Conservation (phyloP, 2,888 invertebrate genomes). For the Heliconius ethilla region DNA sequence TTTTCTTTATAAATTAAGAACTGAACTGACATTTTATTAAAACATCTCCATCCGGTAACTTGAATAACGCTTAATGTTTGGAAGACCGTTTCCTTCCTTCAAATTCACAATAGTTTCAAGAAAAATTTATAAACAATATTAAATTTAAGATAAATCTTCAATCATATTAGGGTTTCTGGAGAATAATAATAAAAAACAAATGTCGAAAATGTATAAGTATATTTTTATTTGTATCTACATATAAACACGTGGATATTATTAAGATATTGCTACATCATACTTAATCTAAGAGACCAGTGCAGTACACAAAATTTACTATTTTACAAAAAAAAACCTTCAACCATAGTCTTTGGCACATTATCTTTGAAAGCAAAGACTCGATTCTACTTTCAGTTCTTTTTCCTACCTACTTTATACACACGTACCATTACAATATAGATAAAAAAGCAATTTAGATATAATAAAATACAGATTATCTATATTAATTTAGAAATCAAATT, state of each 20-base stretch:
- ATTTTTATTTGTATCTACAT: constrained; percentile 77
- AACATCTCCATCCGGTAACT: too few species aligned
- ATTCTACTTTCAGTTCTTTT: constrained; percentile 71
- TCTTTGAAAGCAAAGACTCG: constrained; percentile 81
- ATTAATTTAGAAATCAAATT: constrained; percentile 10
- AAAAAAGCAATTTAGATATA: constrained; percentile 16
- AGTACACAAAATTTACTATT: constrained; percentile 62
- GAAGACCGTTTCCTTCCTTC: not conserved
- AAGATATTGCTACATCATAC: constrained; percentile 73
- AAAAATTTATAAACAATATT: too few species aligned
- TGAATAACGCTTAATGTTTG: not conserved
- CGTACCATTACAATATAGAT: constrained; percentile 34
- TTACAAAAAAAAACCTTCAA: constrained; percentile 65
- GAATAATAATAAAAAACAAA: constrained; percentile 45
- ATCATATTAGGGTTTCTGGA: not conserved
- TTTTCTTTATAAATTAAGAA: too few species aligned
- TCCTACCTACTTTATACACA: constrained; percentile 65
- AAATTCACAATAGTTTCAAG: too few species aligned
- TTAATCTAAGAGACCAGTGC: constrained; percentile 78
- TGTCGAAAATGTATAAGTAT: constrained; percentile 74
- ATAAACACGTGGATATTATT: constrained; percentile 77
- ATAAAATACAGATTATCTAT: constrained; percentile 27
- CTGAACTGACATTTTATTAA: too few species aligned
- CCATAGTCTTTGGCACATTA: constrained; percentile 80
- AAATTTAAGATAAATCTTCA: not conserved